These are phyloP conservation scores for Bombylius major DNA, from an alignment of 2,888 invertebrate species.

Conservation along the genomic window DNA sequence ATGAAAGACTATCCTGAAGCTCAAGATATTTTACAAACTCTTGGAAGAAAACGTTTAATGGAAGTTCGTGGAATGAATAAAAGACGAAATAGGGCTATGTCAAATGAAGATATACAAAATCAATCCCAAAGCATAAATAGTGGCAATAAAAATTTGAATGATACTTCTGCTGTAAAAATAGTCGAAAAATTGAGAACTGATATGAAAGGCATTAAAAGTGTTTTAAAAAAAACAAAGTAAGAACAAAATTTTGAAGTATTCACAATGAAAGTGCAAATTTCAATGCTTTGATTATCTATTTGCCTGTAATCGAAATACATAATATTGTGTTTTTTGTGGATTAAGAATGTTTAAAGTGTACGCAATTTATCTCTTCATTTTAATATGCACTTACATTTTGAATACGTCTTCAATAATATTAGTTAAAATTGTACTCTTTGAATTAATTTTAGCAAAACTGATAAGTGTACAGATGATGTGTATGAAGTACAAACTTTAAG, in stretches of 20 bases:
- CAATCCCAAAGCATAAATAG: slow-evolving; percentile 14
- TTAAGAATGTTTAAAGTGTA: no score
- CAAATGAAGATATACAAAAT: slow-evolving; percentile 25
- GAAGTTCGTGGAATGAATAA: slow-evolving; percentile 58
- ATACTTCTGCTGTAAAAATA: slow-evolving; percentile 53
- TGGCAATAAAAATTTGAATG: slow-evolving; percentile 44
- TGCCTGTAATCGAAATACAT: no score
- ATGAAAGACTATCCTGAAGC: slow-evolving; percentile 98
- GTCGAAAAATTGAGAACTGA: slow-evolving; percentile 75
- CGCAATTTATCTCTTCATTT: no score
- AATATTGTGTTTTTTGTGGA: no score
- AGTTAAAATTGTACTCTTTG: no score
- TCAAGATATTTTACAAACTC: slow-evolving; percentile 80
- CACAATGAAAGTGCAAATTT: neutral
- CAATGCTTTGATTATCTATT: slow-evolving; percentile 5
- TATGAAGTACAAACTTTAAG: slow-evolving; percentile 54
- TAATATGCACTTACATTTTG: no score
- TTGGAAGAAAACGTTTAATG: slow-evolving; percentile 74
- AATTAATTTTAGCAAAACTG: slow-evolving; percentile 10
- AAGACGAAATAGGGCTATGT: slow-evolving; percentile 32
- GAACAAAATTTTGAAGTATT: slow-evolving; percentile 19
- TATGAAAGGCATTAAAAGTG: slow-evolving; percentile 58
- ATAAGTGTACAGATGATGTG: slow-evolving; percentile 43
- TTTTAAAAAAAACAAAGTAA: slow-evolving; percentile 43
- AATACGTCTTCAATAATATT: no score